A percentile compares a stretch with the other conserved stretches of the same genome.
Conservation (phyloP, 2,113 vertebrate genomes). For the Corythoichthys haematopterus region DNA sequence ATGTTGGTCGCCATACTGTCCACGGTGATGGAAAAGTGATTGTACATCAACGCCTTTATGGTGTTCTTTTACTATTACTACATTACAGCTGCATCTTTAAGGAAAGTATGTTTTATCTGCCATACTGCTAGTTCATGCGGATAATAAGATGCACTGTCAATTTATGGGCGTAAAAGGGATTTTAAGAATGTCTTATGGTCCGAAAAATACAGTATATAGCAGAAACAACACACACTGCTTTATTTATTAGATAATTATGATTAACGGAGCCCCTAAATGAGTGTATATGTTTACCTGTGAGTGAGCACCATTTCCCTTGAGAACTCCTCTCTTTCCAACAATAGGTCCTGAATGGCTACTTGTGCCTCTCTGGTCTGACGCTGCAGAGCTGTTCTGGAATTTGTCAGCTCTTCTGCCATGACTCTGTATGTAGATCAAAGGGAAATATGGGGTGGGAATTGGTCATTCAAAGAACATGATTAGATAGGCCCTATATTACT, state of each 20-base stretch:
- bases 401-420: slow-evolving; percentile 95
- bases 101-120: no score
- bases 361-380: slow-evolving; percentile 88
- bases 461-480: background rate
- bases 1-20: no score
- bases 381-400: slow-evolving; percentile 80
- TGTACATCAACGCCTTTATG: no score
- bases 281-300: slow-evolving; percentile 77
- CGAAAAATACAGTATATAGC: no score
- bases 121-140: no score
- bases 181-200: no score
- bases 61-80: no score
- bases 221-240: background rate
- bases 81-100: no score
- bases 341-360: slow-evolving; percentile 87
- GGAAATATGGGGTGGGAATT: background rate
- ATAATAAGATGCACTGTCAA: no score
- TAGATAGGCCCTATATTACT: background rate
- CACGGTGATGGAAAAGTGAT: no score
- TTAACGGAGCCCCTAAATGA: no score
- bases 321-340: slow-evolving; percentile 86
- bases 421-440: slow-evolving; percentile 73
- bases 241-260: background rate
- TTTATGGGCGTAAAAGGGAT: no score
- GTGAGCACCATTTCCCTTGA: slow-evolving; percentile 84